phyloP scores from a whole-genome alignment of 2,888 invertebrate species.

The Choristoneura rosaceana region DNA sequence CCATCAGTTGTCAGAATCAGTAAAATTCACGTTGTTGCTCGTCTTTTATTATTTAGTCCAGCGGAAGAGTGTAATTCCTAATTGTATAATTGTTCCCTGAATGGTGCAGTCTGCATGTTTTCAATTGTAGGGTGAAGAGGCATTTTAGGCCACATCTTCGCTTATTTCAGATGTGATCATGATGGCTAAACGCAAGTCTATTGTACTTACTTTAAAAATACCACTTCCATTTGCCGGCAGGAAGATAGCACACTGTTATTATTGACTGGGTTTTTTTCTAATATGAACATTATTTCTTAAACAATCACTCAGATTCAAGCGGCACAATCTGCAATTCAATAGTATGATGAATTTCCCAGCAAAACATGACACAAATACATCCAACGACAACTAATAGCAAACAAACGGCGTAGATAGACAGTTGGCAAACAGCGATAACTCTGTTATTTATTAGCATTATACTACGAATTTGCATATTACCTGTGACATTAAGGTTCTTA shows the following conservation, averaged over 20 bases:
- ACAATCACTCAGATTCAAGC: background rate
- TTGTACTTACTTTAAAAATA: no score
- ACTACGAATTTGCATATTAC: constrained; percentile 17
- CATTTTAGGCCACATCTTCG: no score
- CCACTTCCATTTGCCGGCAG: no score
- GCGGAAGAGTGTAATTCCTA: no score
- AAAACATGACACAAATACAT: background rate
- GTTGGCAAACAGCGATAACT: constrained; percentile 25
- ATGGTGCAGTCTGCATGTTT: no score
- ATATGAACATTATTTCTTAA: background rate
- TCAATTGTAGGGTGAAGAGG: no score
- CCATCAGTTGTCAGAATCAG: no score
- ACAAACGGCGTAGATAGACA: constrained; percentile 25
- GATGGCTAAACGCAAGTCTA: no score
- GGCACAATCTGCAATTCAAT: background rate
- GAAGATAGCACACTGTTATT: background rate
- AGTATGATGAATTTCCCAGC: background rate
- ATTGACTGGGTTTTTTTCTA: background rate
- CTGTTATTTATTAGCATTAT: constrained; percentile 22
- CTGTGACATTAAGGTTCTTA: constrained; percentile 1
- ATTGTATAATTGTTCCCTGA: no score
- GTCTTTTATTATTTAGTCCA: no score
- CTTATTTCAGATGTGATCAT: no score
- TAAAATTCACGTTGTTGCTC: no score
- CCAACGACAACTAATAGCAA: constrained; percentile 11